Base-by-base conservation (phyloP, 2,797 vertebrate species). In the Glyptemys insculpta region DNA sequence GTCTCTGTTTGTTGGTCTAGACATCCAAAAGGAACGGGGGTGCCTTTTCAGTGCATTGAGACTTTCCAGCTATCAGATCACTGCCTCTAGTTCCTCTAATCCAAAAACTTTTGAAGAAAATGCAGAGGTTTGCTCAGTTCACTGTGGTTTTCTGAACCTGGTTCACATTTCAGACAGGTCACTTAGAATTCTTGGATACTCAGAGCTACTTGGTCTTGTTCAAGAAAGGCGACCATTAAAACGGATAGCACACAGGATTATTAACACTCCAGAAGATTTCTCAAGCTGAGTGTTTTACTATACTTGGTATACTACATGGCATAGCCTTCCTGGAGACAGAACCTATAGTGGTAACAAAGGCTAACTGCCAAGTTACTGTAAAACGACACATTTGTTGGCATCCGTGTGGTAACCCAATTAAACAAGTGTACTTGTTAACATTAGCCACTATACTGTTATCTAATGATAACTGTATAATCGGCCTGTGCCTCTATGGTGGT, bases 221-320 rank as follows among this genome's bases (percentile, higher is more conserved):
- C 31, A 34, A 34, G 31, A 34, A 62, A 62, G 31, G 59, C n/a
- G 6, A 62, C 31, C 11, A 72, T 81, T 50, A n/a, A 8, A 59
- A 9, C 0, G 47, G 31, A 6, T 1, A 8, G 2, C 0, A 0
- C 1, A 29, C 5, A 8, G 53, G 31, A 47, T 89, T 79, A 87
- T 9, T 80, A 0, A 0, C 83, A 68, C 79, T 41, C 79, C 68
- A 78, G 65, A 53, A 84, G 56, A 52, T 34, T 57, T 81, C 9
- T 3, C 1, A 5, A 2, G 6, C 29, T 57, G 79, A 52, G 6
- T 41, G n/a, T 54, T 89, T 86, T 41, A 21, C 5, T 12, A 0
- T 72, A 41, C 37, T 41, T 78, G 80, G n/a, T 82, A 74, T 86
- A 81, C 31, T 74, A 0, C 47, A 41, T 49, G 1, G 3, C 47